phyloP scores from a whole-genome alignment of 2,888 invertebrate species.

The Salticus scenicus region DNA sequence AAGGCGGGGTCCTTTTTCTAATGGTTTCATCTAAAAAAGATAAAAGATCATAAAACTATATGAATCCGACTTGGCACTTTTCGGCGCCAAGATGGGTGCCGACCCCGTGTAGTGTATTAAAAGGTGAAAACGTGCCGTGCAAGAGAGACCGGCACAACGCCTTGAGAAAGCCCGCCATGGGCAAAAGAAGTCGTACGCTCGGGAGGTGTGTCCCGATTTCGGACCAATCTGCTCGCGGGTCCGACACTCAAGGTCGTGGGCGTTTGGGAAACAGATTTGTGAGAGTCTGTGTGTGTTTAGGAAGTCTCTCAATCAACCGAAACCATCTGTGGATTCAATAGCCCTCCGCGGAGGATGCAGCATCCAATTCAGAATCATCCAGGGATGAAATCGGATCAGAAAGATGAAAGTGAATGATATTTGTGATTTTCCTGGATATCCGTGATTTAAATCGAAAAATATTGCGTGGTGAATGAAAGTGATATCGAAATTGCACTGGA shows the following conservation, averaged over 20 bases:
- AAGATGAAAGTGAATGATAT: not conserved
- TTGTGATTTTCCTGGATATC: not conserved
- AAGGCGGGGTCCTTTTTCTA: not conserved
- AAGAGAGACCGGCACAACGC: not conserved
- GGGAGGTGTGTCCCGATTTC: conserved; percentile 67
- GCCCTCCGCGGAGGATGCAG: not conserved
- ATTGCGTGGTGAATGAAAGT: not conserved
- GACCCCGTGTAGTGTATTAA: not conserved
- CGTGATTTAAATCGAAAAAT: not conserved
- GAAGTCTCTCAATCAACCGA: conserved; percentile 2
- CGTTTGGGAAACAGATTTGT: conserved; percentile 44
- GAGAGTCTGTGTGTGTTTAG: conserved; percentile 9
- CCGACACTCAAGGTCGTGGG: conserved; percentile 60
- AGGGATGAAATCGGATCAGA: not conserved
- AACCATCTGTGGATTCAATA: conserved; percentile 59
- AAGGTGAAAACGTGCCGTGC: not conserved
- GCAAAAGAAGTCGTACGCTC: not conserved
- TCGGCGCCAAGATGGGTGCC: not conserved
- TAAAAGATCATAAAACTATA: not conserved
- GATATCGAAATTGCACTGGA: too few relatives aligned
- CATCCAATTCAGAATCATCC: conserved; percentile 32
- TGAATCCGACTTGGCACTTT: not conserved
- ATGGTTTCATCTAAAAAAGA: not conserved
- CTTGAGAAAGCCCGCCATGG: conserved; percentile 1
- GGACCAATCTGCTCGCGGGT: conserved; percentile 55